These are phyloP conservation scores for Eurystomus gularis DNA, from an alignment of 2,113 vertebrate genomes.

Conservation along the genomic window DNA sequence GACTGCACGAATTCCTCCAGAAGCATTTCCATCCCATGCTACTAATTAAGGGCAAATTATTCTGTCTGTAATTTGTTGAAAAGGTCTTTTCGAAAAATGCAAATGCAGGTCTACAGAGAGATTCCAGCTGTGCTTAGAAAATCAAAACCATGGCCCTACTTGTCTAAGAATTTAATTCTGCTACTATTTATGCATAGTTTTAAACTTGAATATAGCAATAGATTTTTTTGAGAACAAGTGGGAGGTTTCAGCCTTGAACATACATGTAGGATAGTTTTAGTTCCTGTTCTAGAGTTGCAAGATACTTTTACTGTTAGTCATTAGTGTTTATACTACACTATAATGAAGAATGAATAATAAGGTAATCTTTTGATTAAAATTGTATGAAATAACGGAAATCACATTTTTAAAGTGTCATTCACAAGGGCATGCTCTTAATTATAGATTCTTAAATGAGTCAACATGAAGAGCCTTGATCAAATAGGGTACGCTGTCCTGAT, in stretches of 20 bases:
- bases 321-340: background rate
- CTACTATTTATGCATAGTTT: rapidly evolving
- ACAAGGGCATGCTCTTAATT: background rate
- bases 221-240: background rate
- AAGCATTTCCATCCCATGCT: background rate
- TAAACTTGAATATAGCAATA: background rate
- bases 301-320: background rate
- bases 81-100: background rate
- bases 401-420: background rate
- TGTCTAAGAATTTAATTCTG: background rate
- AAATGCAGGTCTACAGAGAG: background rate
- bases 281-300: background rate
- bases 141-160: background rate
- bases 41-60: background rate
- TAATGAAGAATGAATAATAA: background rate
- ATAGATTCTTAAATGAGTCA: background rate
- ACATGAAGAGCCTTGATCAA: background rate
- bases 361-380: background rate
- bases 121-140: background rate
- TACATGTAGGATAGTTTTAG: background rate
- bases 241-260: background rate
- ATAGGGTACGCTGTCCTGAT: background rate
- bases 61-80: background rate
- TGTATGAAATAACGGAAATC: background rate
- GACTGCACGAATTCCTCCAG: background rate